Conservation (phyloP, 2,888 invertebrate species). For the Apoderus coryli region DNA sequence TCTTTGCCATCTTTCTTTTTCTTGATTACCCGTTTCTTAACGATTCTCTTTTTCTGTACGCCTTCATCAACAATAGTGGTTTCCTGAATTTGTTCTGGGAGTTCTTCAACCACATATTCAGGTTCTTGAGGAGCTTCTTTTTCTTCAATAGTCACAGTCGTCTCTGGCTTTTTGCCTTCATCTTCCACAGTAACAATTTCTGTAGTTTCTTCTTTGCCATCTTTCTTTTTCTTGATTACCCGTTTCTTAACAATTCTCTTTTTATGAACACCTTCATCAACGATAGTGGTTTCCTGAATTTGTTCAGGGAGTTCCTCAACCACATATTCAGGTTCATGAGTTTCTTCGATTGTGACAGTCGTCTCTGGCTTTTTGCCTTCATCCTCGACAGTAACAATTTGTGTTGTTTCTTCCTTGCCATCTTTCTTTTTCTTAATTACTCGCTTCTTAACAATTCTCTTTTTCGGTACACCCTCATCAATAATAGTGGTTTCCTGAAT, state of each 20-base stretch:
- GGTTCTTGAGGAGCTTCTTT: slow-evolving; percentile 13
- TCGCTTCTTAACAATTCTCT: slow-evolving; percentile 24
- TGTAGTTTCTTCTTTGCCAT: slow-evolving; percentile 19
- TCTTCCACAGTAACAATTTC: slow-evolving; percentile 24
- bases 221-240: slow-evolving; percentile 21
- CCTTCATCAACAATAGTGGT: slow-evolving; percentile 23
- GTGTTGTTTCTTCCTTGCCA: slow-evolving; percentile 19
- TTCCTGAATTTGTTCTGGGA: slow-evolving; percentile 12
- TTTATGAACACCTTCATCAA: slow-evolving; percentile 25
- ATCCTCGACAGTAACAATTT: slow-evolving; percentile 23
- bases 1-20: slow-evolving; percentile 27
- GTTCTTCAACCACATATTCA: slow-evolving; percentile 10
- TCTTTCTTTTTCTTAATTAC: slow-evolving; percentile 29
- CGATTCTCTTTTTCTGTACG: slow-evolving; percentile 20
- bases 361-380: slow-evolving; percentile 21
- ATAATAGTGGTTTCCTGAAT: slow-evolving; percentile 15
- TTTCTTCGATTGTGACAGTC: slow-evolving; percentile 19
- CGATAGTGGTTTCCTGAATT: slow-evolving; percentile 25
- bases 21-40: slow-evolving; percentile 23
- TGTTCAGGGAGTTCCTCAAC: slow-evolving; percentile 20
- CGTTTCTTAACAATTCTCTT: slow-evolving; percentile 22
- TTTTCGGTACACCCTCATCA: slow-evolving; percentile 18
- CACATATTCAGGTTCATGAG: slow-evolving; percentile 23
- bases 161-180: slow-evolving; percentile 27
- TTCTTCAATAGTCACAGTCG: slow-evolving; percentile 30